Evolutionary conservation across 1,140 invertebrate species (phyloP).

Genomic region (Gonioctena quinquepunctata): DNA sequence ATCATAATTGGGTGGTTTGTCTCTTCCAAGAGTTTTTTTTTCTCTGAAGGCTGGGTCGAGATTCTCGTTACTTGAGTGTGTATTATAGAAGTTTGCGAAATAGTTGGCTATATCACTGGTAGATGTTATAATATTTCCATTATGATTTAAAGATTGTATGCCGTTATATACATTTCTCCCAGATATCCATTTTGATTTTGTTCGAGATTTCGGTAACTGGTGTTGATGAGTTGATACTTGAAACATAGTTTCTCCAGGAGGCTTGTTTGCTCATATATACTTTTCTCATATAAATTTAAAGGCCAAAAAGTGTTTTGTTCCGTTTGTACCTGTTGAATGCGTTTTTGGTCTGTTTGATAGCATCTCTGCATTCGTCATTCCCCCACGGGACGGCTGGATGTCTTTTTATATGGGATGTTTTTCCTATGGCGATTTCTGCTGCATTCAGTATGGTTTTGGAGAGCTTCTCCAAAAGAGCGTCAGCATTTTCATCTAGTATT

Average conservation of each 20-base stretch:
- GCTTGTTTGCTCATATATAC: no score
- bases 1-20: no score
- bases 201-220: neutral
- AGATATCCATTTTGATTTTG: neutral
- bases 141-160: no score
- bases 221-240: neutral
- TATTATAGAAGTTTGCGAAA: no score
- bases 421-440: neutral
- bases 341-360: constrained; percentile 13
- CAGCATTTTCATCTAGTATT: neutral
- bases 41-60: no score
- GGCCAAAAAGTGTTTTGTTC: no score
- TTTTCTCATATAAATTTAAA: no score
- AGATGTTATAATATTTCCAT: no score
- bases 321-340: neutral
- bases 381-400: constrained; percentile 9
- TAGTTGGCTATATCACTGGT: no score
- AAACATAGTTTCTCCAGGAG: constrained; percentile 1
- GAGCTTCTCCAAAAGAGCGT: neutral
- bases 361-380: constrained; percentile 4
- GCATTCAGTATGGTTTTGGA: neutral
- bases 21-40: no score
- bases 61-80: no score
- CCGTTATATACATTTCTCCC: no score
- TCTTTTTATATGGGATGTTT: neutral